Evolutionary conservation across 2,888 invertebrate species (phyloP).

Genomic region (Galerucella nymphaeae): DNA sequence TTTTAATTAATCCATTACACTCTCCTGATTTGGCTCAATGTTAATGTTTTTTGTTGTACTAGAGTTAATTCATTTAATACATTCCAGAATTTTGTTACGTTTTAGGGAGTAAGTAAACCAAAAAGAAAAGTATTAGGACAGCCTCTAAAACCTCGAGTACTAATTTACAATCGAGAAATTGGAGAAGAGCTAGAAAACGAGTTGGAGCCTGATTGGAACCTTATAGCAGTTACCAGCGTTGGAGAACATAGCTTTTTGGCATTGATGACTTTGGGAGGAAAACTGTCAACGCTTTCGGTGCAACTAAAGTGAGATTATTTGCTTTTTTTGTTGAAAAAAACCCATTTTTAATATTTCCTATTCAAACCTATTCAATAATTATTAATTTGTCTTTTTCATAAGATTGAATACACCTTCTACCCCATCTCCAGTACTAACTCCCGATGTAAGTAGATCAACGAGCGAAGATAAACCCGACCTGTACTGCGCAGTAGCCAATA

Average conservation of each 20-base stretch:
- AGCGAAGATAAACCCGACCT: conserved; percentile 69
- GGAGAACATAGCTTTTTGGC: conserved; percentile 73
- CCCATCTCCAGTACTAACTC: conserved; percentile 63
- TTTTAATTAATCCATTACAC: too few species aligned
- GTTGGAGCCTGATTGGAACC: conserved; percentile 71
- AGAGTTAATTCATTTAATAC: too few species aligned
- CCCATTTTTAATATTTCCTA: too few species aligned
- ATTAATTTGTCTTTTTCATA: conserved; percentile 23
- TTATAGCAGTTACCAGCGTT: conserved; percentile 70
- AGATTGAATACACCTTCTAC: conserved; percentile 64
- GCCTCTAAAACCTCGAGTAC: conserved; percentile 72
- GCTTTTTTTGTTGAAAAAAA: too few species aligned
- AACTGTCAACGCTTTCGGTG: conserved; percentile 72
- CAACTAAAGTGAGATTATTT: conserved; percentile 64
- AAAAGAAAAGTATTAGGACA: conserved; percentile 67
- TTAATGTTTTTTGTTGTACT: too few species aligned
- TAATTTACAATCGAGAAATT: conserved; percentile 71
- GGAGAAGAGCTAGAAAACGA: conserved; percentile 66
- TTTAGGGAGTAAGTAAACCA: conserved; percentile 57
- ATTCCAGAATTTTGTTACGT: neutral
- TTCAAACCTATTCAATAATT: too few species aligned
- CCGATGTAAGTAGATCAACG: conserved; percentile 60
- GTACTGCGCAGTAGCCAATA: conserved; percentile 70
- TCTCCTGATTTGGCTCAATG: too few species aligned
- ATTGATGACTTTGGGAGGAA: conserved; percentile 73